These are phyloP conservation scores for Trypoxylus dichotomus DNA, from an alignment of 1,140 invertebrate genomes.

Conservation along the genomic window DNA sequence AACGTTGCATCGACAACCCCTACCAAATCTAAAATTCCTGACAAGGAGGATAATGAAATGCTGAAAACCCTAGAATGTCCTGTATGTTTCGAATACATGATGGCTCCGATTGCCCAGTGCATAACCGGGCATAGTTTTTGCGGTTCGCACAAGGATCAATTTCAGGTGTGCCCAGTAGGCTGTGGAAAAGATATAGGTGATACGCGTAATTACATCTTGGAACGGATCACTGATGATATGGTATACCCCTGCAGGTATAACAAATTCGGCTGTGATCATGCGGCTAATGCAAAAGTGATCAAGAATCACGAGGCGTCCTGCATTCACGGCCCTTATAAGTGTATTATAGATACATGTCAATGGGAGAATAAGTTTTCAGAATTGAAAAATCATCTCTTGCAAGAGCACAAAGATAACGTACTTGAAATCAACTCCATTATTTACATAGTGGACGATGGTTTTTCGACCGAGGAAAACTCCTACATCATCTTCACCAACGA, in stretches of 20 bases:
- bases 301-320: conserved; percentile 38
- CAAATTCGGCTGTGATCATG: conserved; percentile 36
- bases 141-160: conserved; percentile 33
- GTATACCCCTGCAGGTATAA: conserved; percentile 40
- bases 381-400: conserved; percentile 36
- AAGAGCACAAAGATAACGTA: conserved; percentile 34
- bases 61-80: conserved; percentile 42
- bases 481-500: conserved; percentile 34
- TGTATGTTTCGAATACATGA: conserved; percentile 43
- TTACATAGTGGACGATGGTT: conserved; percentile 1
- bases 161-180: conserved; percentile 33
- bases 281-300: conserved; percentile 29
- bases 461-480: neutral
- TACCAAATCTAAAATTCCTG: neutral
- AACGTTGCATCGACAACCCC: neutral
- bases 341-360: conserved; percentile 37
- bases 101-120: conserved; percentile 44
- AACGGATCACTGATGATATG: conserved; percentile 36
- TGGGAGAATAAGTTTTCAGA: conserved; percentile 28
- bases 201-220: conserved; percentile 41
- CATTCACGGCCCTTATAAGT: conserved; percentile 32
- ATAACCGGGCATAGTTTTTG: conserved; percentile 45
- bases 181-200: conserved; percentile 35
- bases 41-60: neutral
- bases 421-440: conserved; percentile 36